phyloP scores from a whole-genome alignment of 2,113 vertebrate genomes.

The Pachyramphus minor region DNA sequence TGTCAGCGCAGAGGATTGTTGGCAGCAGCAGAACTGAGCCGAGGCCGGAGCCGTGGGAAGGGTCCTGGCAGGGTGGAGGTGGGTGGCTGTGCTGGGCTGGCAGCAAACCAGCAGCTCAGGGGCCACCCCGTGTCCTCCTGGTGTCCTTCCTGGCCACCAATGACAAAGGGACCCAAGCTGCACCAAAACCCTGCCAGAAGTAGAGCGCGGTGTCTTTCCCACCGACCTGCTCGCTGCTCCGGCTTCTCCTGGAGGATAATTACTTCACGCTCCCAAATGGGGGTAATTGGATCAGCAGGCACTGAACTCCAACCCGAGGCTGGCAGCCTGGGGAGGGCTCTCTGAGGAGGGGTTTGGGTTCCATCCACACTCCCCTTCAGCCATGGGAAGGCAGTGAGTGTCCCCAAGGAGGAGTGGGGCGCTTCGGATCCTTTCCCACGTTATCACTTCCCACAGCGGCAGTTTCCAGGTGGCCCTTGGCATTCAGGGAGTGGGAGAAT shows the following conservation, averaged over 20 bases:
- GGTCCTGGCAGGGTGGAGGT: background rate
- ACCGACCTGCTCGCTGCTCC: background rate
- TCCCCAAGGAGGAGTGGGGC: background rate
- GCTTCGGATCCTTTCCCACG: background rate
- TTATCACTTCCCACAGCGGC: background rate
- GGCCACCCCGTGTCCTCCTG: background rate
- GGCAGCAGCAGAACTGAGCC: background rate
- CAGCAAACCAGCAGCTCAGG: background rate
- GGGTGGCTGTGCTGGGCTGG: background rate
- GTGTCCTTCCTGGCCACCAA: background rate
- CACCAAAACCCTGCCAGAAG: background rate
- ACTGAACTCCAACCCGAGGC: background rate
- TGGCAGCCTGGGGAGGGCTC: background rate
- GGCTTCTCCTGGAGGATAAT: slow-evolving; percentile 5
- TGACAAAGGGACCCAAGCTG: background rate
- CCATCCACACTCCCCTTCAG: background rate
- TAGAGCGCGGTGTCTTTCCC: slow-evolving; percentile 2
- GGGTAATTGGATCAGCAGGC: slow-evolving; percentile 55
- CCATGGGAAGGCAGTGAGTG: background rate
- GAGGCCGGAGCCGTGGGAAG: accelerated
- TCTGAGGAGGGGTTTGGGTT: background rate
- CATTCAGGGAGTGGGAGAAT: background rate
- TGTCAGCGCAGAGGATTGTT: background rate
- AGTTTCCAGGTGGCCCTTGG: background rate
- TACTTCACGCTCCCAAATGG: background rate